Conservation (phyloP, 2,888 invertebrate genomes). For the Hedychridium roseum region DNA sequence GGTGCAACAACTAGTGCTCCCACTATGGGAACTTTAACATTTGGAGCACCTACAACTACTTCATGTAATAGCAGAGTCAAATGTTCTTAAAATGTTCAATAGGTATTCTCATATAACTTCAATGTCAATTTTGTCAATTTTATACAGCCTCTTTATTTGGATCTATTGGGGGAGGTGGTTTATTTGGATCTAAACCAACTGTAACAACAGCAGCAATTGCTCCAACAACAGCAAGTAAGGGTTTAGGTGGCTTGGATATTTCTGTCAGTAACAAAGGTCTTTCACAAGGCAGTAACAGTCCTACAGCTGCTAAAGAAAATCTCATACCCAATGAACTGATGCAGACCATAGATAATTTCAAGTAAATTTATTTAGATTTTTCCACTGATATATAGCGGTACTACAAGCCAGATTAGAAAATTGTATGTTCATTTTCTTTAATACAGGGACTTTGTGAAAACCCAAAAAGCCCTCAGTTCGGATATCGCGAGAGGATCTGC, state of each 20-base stretch:
- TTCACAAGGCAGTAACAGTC: constrained; percentile 62
- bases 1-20: constrained; percentile 48
- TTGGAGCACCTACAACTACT: constrained; percentile 44
- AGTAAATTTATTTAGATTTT: constrained; percentile 65
- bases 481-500: constrained; percentile 80
- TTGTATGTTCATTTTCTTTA: constrained; percentile 6
- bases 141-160: constrained; percentile 48
- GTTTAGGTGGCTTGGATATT: constrained; percentile 75
- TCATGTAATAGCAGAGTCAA: constrained; percentile 40
- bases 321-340: constrained; percentile 80
- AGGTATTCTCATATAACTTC: too few relatives aligned
- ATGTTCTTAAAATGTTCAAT: too few relatives aligned
- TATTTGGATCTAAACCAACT: constrained; percentile 49
- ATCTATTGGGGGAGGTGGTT: constrained; percentile 32
- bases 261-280: constrained; percentile 63
- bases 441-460: constrained; percentile 77
- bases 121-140: constrained; percentile 1
- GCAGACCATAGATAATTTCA: constrained; percentile 81
- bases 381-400: too few relatives aligned
- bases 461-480: constrained; percentile 82
- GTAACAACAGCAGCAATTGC: constrained; percentile 39
- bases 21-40: constrained; percentile 42
- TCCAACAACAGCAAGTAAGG: constrained; percentile 65
- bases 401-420: too few relatives aligned
- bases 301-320: constrained; percentile 70